Evolutionary conservation across 1,140 invertebrate species (phyloP), one percentile per base, ranked within the genome.

Genomic region (Triops longicaudatus): DNA sequence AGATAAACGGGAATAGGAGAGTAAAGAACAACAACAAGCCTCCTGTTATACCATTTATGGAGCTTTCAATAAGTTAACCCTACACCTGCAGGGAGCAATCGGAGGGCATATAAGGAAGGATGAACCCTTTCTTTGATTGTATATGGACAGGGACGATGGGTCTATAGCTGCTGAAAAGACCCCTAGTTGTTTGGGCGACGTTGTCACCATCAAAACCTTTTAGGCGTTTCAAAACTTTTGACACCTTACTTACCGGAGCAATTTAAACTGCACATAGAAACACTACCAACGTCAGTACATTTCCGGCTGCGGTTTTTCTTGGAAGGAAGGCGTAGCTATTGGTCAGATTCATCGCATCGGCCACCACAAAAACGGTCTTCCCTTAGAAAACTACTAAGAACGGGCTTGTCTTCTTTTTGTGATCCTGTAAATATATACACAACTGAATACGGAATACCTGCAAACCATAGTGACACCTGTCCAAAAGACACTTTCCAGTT

Each of bases 151-250:
- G 50, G 50, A 63, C 14, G 17, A 63, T 63, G 31, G 31, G 2
- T 37, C 14, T 63, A 22, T 63, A 17, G 17, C 22, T 63, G 14
- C 22, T 63, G 22, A 63, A 63, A 63, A 63, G 50, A 63, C 50
- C 50, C 50, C 50, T 63, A 22, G 10, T 63, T 63, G 50, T 63
- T 63, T 63, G 50, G 50, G 17, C 50, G 50, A 63, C 50, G 22
- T 63, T 63, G 50, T 63, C 50, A 63, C 50, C 50, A 63, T 22
- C 50, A 63, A n/a, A 63, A 63, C 50, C 50, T 63, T 63, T 63
- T 63, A 63, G 50, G 50, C 50, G 50, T 63, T 63, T 63, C 22
- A 17, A 63, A 63, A 63, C 14, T 22, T 63, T 63, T 63, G 50
- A 63, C 50, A 63, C 50, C 50, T 63, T 63, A 63, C 50, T 63